phyloP scores from a whole-genome alignment of 2,113 vertebrate species.

The Hylia prasina region DNA sequence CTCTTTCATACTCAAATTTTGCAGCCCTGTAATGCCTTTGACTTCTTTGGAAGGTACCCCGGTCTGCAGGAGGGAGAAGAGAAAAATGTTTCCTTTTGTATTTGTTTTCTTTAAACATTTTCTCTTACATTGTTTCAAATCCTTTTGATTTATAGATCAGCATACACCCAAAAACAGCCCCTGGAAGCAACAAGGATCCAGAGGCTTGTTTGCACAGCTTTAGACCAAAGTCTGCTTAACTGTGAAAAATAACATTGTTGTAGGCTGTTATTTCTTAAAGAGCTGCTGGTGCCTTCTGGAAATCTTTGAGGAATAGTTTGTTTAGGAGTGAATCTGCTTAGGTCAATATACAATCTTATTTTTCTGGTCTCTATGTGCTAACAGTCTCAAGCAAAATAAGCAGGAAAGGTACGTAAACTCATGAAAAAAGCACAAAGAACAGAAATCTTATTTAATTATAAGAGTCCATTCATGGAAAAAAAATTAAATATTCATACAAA shows the following conservation, averaged over 20 bases:
- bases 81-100: background rate
- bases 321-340: constrained; percentile 31
- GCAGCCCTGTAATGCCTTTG: background rate
- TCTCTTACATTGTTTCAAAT: constrained; percentile 38
- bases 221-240: constrained; percentile 52
- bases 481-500: constrained; percentile 9
- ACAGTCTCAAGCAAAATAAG: background rate
- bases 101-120: constrained; percentile 23
- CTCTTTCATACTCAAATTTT: background rate
- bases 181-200: constrained; percentile 14
- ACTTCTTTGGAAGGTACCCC: background rate
- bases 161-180: constrained; percentile 24
- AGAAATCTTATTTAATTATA: constrained; percentile 1
- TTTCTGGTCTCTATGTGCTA: constrained; percentile 4
- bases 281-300: constrained; percentile 36
- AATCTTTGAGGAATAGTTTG: constrained; percentile 35
- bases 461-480: background rate
- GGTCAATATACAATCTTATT: constrained; percentile 32
- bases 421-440: background rate
- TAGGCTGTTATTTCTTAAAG: constrained; percentile 36
- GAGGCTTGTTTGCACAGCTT: constrained; percentile 60
- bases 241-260: constrained; percentile 66
- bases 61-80: background rate
- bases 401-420: background rate
- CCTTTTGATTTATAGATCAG: constrained; percentile 37